Conservation (phyloP, 2,797 vertebrate species). For the Coreius guichenoti region DNA sequence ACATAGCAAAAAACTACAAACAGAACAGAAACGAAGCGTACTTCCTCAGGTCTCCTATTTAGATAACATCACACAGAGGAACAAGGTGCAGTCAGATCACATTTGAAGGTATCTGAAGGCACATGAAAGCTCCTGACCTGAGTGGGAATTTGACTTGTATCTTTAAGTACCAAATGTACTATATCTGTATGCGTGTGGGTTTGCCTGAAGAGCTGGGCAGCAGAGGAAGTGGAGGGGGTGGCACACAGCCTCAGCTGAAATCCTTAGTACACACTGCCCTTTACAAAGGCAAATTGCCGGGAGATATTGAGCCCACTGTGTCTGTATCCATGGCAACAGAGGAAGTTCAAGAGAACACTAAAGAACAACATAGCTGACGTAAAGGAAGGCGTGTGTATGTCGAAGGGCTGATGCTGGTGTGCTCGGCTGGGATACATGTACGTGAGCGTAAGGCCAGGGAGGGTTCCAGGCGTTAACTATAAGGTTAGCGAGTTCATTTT, state of each 20-base stretch:
- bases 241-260: conserved; percentile 68
- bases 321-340: conserved; percentile 85
- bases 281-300: conserved; percentile 79
- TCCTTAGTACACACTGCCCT: conserved; percentile 75
- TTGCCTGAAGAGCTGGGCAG: conserved; percentile 30
- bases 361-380: conserved; percentile 72
- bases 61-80: conserved; percentile 4
- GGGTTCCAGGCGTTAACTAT: conserved; percentile 6
- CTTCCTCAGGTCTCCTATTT: not conserved
- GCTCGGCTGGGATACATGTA: conserved; percentile 51
- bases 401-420: conserved; percentile 31
- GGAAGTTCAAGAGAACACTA: conserved; percentile 73
- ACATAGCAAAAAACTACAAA: not conserved
- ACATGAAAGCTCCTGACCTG: conserved; percentile 27
- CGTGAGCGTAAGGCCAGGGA: not conserved
- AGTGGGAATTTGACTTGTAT: conserved; percentile 48
- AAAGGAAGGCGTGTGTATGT: conserved; percentile 58
- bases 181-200: conserved; percentile 45
- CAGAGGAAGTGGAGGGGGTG: conserved; percentile 34
- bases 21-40: not conserved
- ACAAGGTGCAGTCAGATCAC: not conserved
- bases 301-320: conserved; percentile 77
- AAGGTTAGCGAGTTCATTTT: conserved; percentile 9
- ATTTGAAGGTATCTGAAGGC: not conserved
- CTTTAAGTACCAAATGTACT: conserved; percentile 42